Conservation (phyloP, 2,888 invertebrate genomes). For the Troides aeacus region DNA sequence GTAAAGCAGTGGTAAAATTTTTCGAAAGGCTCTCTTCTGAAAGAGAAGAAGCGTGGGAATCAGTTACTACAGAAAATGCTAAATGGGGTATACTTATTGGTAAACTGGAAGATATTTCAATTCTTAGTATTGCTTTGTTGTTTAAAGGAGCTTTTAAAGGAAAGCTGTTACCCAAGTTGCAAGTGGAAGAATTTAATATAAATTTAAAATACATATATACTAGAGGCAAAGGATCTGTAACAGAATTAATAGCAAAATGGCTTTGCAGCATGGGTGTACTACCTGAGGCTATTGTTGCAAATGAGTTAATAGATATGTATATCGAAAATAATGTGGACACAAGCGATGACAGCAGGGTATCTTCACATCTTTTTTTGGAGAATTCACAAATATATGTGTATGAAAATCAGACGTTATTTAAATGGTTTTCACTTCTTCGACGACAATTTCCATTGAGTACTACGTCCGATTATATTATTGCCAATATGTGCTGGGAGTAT, state of each 20-base stretch:
- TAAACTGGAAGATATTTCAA: conserved; percentile 92
- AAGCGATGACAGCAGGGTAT: conserved; percentile 47
- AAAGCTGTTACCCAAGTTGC: conserved; percentile 74
- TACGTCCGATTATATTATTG: conserved; percentile 87
- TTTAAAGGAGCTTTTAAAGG: conserved; percentile 68
- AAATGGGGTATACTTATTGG: conserved; percentile 93
- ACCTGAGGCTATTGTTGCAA: conserved; percentile 81
- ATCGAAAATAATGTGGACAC: conserved; percentile 39
- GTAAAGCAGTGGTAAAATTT: conserved; percentile 85
- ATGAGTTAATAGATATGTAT: conserved; percentile 65
- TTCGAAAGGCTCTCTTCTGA: conserved; percentile 66
- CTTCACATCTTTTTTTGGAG: conserved; percentile 56
- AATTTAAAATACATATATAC: conserved; percentile 84
- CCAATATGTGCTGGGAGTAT: conserved; percentile 96
- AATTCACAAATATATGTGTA: conserved; percentile 60
- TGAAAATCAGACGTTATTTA: conserved; percentile 76
- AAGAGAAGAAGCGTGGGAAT: conserved; percentile 86
- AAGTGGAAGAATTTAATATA: conserved; percentile 78
- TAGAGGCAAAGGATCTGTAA: conserved; percentile 89
- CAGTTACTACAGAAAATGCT: conserved; percentile 90
- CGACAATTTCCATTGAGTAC: conserved; percentile 93
- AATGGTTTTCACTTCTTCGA: conserved; percentile 82
- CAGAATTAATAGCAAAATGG: conserved; percentile 94
- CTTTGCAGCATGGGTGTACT: conserved; percentile 86
- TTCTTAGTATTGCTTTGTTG: conserved; percentile 85